phyloP scores from a whole-genome alignment of 92 coral and sea anemone genomes.

The Galaxea fascicularis region DNA sequence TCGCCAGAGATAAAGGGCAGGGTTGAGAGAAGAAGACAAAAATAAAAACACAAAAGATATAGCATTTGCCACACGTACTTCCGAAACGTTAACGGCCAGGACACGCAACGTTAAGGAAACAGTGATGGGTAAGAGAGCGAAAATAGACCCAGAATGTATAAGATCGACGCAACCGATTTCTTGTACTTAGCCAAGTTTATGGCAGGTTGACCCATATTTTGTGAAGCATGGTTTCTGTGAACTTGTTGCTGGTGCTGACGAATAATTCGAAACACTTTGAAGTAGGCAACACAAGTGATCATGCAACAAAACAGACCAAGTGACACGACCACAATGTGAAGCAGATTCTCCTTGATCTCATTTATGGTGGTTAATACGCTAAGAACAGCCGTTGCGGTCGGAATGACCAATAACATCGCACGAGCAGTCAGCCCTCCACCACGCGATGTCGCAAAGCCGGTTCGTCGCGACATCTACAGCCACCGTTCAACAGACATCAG shows the following conservation, averaged over 20 bases:
- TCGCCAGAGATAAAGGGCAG: no score
- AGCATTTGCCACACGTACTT: not conserved
- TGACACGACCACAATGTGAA: not conserved
- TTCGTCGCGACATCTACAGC: not conserved
- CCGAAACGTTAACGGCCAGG: not conserved
- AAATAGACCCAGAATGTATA: not conserved
- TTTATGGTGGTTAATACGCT: no score
- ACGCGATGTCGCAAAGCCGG: not conserved
- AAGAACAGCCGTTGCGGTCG: no score
- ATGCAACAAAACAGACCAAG: not conserved
- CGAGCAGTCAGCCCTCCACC: not conserved
- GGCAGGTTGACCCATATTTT: no score
- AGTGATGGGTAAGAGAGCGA: not conserved
- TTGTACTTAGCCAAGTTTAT: not conserved
- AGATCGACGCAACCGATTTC: not conserved
- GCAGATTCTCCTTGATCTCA: no score
- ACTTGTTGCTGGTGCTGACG: not conserved
- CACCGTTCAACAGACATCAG: not conserved
- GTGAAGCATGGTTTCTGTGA: no score
- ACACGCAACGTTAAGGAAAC: not conserved
- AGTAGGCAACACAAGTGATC: not conserved
- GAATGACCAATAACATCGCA: no score
- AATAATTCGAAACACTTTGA: not conserved
- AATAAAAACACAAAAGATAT: no score
- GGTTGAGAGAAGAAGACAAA: no score